Base-by-base conservation (phyloP, 2,888 invertebrate species). In the Eudasyphora cyanicolor region DNA sequence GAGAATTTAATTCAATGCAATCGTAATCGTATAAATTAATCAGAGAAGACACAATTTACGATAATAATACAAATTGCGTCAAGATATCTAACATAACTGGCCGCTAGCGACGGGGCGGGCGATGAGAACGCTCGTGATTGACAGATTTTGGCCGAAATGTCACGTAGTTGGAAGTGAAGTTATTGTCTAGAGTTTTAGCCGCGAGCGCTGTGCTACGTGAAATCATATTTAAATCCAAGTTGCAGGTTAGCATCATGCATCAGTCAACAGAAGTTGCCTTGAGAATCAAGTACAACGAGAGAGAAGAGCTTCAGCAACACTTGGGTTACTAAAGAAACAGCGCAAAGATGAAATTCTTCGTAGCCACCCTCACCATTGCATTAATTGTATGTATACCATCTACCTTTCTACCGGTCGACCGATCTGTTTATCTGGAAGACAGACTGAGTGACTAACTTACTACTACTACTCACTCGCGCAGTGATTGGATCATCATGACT, bases 171-270 rank as follows among this genome's bases (percentile, higher is more conserved):
- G 38, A 80, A 67, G 76, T 75, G 70, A 82, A 80, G 60, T 57
- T 24, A 73, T 42, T 42, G 21, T 21, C 71, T 62, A 79, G n/a
- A 69, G 8, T 74, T 77, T 21, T 62, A 6, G 45, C 73, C 32
- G 54, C 74, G 49, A 49, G 21, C 60, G 19, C 24, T 57, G n/a
- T 42, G 74, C 17, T 77, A n/a, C 51, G 42, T 75, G 79, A 79
- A 85, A 89, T 87, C 86, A 89, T 90, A 90, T 89, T 90, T 90
- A 90, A 90, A 89, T 88, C 89, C 88, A 87, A 88, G 87, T 82
- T 82, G 79, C 82, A 77, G 76, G 71, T 77, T 85, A 86, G 83
- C 86, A 86, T 74, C 70, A 87, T 88, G 84, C 88, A 90, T 90
- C 88, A 87, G 88, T 87, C 87, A 74, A 85, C 78, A 87, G 87